Conservation (phyloP, 2,113 vertebrate genomes). For the Puma concolor region DNA sequence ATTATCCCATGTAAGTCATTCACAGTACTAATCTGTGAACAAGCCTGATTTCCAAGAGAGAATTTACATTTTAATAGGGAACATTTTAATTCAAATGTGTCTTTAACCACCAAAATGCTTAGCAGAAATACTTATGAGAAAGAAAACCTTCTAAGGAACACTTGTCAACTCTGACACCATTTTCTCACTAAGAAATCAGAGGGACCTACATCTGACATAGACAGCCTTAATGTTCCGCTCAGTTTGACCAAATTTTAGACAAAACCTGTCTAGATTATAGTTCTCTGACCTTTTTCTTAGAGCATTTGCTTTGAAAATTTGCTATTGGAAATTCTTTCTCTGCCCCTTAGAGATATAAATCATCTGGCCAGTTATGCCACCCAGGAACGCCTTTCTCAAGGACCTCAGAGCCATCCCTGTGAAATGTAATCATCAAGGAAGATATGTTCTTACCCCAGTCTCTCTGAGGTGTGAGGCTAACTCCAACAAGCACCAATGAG, state of each 20-base stretch:
- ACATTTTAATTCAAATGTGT: slow-evolving; percentile 47
- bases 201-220: not conserved
- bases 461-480: not conserved
- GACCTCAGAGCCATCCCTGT: not conserved
- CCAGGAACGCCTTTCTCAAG: not conserved
- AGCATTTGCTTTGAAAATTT: not conserved
- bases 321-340: not conserved
- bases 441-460: not conserved
- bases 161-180: not conserved
- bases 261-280: not conserved
- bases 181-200: not conserved
- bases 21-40: slow-evolving; percentile 9
- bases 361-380: not conserved
- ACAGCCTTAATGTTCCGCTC: not conserved
- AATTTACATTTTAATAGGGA: slow-evolving; percentile 58
- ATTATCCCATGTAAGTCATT: slow-evolving; percentile 4
- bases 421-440: not conserved
- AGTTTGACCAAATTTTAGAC: not conserved
- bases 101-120: slow-evolving; percentile 4
- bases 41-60: not conserved
- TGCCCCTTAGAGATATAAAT: not conserved
- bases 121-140: not conserved
- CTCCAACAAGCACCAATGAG: not conserved
- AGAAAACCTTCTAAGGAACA: not conserved
- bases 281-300: not conserved